Conservation (phyloP, 2,888 invertebrate species). For the Drosophila tanythrix region DNA sequence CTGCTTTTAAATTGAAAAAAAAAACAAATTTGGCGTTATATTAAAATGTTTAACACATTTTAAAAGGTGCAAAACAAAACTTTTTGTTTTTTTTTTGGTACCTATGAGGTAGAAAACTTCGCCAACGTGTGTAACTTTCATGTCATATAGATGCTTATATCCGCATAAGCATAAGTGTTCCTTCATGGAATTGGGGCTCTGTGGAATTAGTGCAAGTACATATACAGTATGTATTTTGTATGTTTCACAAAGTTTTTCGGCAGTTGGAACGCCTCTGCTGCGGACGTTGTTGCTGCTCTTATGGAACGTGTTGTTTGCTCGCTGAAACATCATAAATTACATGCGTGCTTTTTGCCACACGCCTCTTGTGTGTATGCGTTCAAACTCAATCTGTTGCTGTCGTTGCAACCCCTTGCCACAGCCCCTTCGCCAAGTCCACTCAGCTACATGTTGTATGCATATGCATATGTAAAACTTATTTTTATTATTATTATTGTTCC, state of each 20-base stretch:
- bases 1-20: neutral
- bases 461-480: conserved; percentile 49
- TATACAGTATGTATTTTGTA: conserved; percentile 29
- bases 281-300: conserved; percentile 48
- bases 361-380: conserved; percentile 75
- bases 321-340: conserved; percentile 82
- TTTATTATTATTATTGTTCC: conserved; percentile 11
- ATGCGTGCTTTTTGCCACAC: conserved; percentile 76
- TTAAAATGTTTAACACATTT: neutral
- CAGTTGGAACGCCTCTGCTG: conserved; percentile 30
- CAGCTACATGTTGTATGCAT: conserved; percentile 36
- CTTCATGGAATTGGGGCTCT: conserved; percentile 28
- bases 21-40: neutral
- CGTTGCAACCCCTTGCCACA: neutral
- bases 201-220: conserved; percentile 5
- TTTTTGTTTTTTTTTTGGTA: neutral
- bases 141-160: conserved; percentile 6
- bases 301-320: conserved; percentile 78
- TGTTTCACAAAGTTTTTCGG: conserved; percentile 66
- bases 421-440: neutral
- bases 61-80: neutral
- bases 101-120: neutral
- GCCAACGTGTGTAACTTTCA: conserved; percentile 20
- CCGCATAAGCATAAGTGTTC: conserved; percentile 45
- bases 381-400: conserved; percentile 62